Evolutionary conservation across 2,888 invertebrate species (phyloP).

Genomic region (Meteorus cinctellus): DNA sequence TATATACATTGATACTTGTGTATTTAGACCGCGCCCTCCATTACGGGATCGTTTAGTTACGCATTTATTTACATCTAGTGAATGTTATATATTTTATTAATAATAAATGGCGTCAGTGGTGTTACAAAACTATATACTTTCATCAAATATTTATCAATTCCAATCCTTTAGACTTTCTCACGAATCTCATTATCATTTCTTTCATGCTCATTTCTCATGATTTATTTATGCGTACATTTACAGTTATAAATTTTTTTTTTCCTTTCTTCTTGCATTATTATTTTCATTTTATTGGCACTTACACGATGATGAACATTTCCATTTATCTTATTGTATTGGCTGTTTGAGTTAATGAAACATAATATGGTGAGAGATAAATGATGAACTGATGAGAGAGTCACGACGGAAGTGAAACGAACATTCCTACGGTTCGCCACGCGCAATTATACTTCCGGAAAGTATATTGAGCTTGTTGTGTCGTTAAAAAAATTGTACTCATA

Average conservation of each 20-base stretch:
- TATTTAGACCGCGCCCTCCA: conserved; percentile 5
- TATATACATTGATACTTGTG: background rate
- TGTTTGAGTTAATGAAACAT: background rate
- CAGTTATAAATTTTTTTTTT: conserved; percentile 8
- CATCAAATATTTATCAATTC: conserved; percentile 23
- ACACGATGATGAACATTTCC: background rate
- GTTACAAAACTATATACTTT: conserved; percentile 29
- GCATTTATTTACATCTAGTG: background rate
- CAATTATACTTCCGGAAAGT: conserved; percentile 43
- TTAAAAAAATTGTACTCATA: background rate
- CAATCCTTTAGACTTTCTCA: conserved; percentile 46
- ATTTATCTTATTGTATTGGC: conserved; percentile 13
- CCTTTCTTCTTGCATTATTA: background rate
- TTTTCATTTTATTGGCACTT: background rate
- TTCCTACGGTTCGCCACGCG: conserved; percentile 30
- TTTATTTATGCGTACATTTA: conserved; percentile 12
- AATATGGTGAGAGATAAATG: background rate
- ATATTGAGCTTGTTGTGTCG: conserved; percentile 14
- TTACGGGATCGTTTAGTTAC: conserved; percentile 14
- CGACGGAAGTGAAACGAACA: conserved; percentile 47
- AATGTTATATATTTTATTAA: conserved; percentile 10
- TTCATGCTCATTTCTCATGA: conserved; percentile 23
- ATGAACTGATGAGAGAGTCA: conserved; percentile 28
- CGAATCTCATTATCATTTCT: conserved; percentile 32
- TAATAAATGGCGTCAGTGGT: conserved; percentile 24